These are phyloP conservation scores for Lampris megalopsis DNA, from an alignment of 2,113 vertebrate genomes.

Conservation along the genomic window DNA sequence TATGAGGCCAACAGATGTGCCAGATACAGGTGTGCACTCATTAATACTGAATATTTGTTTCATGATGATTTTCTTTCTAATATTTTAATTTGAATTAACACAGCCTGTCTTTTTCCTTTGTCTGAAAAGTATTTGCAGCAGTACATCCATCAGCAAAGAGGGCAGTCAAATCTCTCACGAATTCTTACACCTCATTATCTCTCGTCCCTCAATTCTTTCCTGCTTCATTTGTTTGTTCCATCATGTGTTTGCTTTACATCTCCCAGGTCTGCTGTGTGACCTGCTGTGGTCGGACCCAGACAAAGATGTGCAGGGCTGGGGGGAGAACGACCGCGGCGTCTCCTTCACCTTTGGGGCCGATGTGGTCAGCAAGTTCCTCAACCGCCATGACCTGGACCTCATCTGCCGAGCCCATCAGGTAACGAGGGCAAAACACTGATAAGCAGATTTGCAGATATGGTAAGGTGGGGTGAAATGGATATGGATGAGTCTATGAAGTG, in stretches of 20 bases:
- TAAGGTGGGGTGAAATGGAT: too few relatives aligned
- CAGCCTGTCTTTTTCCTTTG: background rate
- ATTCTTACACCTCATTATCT: background rate
- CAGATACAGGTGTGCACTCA: slow-evolving; percentile 67
- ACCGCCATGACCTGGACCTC: slow-evolving; percentile 98
- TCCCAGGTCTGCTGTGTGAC: slow-evolving; percentile 94
- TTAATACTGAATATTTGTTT: background rate
- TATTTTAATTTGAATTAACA: slow-evolving; percentile 8
- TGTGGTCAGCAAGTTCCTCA: slow-evolving; percentile 99
- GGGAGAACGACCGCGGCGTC: slow-evolving; percentile 97
- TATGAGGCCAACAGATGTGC: slow-evolving; percentile 81
- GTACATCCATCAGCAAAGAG: slow-evolving; percentile 11
- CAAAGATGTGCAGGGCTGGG: slow-evolving; percentile 99
- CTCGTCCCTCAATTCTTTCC: background rate
- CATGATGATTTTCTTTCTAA: background rate
- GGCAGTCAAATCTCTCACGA: background rate
- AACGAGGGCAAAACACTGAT: slow-evolving; percentile 22
- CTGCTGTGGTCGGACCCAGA: slow-evolving; percentile 98
- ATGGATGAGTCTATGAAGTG: too few relatives aligned
- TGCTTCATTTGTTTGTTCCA: background rate
- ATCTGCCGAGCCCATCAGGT: slow-evolving; percentile 99
- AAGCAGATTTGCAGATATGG: too few relatives aligned
- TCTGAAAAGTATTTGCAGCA: slow-evolving; percentile 3
- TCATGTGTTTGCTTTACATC: slow-evolving; percentile 33
- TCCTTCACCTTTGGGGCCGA: slow-evolving; percentile 99